These are phyloP conservation scores for Pocillopora meandrina DNA, from an alignment of 92 coral and sea anemone genomes.

Conservation along the genomic window DNA sequence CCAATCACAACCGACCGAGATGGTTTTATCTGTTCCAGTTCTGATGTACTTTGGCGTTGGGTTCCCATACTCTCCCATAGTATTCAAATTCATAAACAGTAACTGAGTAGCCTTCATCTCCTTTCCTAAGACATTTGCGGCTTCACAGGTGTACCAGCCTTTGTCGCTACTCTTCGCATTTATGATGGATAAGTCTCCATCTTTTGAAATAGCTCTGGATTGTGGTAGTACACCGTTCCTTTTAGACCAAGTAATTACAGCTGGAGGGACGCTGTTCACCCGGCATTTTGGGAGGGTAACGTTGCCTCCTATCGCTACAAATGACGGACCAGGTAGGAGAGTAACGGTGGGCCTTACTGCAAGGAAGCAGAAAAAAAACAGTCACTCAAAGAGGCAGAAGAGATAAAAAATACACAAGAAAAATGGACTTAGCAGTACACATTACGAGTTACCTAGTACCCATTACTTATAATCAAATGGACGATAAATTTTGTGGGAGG, in stretches of 20 bases:
- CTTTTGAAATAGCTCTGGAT: not conserved
- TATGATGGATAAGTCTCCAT: not conserved
- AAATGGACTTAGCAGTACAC: too few species aligned
- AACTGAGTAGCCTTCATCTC: not conserved
- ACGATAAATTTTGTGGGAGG: too few species aligned
- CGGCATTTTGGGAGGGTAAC: not conserved
- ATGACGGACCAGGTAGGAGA: too few species aligned
- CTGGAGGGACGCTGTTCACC: slow-evolving; percentile 1
- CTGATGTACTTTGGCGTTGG: not conserved
- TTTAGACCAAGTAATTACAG: slow-evolving; percentile 9
- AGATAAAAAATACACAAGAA: too few species aligned
- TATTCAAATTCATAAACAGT: not conserved
- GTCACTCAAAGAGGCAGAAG: too few species aligned
- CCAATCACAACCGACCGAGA: not conserved
- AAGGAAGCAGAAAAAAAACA: too few species aligned
- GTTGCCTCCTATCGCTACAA: not conserved
- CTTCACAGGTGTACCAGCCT: slow-evolving; percentile 8
- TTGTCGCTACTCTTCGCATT: not conserved
- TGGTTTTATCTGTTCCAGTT: not conserved
- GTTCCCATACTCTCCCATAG: not conserved
- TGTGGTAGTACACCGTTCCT: not conserved
- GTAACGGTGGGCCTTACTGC: too few species aligned
- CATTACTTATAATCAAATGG: too few species aligned
- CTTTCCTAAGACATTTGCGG: not conserved
- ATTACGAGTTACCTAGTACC: too few species aligned